Evolutionary conservation across 2,797 vertebrate genomes (phyloP).

Genomic region (Anguilla marmorata): DNA sequence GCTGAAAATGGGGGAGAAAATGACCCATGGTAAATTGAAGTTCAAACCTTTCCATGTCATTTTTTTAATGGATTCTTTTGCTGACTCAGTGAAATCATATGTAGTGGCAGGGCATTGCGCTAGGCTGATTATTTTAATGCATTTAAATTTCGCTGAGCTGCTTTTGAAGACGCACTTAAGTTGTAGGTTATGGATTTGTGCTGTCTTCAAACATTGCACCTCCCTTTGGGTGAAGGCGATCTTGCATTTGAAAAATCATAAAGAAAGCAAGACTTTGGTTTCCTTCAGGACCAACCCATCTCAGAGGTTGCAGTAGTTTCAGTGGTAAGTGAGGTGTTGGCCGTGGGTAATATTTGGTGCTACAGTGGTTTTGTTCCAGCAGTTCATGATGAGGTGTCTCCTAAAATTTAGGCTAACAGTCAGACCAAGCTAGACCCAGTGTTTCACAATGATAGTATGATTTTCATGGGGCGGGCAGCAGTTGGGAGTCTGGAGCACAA

Average conservation of each 20-base stretch:
- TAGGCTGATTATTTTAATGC: background rate
- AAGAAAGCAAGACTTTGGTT: background rate
- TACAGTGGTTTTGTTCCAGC: too few species aligned
- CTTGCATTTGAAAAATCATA: background rate
- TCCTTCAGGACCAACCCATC: too few species aligned
- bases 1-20: background rate
- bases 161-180: background rate
- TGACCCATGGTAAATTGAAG: background rate
- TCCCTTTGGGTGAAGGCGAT: background rate
- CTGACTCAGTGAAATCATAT: background rate
- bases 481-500: background rate
- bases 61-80: background rate
- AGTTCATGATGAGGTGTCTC: too few species aligned
- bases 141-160: background rate
- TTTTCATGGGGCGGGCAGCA: background rate
- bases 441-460: background rate
- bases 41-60: background rate
- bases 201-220: background rate
- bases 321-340: too few species aligned
- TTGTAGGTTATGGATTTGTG: background rate
- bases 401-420: too few species aligned
- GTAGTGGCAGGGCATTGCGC: background rate
- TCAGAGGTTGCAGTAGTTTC: too few species aligned
- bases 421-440: background rate
- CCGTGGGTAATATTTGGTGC: too few species aligned